Base-by-base conservation (phyloP, 2,113 vertebrate genomes). In the Coturnix japonica region DNA sequence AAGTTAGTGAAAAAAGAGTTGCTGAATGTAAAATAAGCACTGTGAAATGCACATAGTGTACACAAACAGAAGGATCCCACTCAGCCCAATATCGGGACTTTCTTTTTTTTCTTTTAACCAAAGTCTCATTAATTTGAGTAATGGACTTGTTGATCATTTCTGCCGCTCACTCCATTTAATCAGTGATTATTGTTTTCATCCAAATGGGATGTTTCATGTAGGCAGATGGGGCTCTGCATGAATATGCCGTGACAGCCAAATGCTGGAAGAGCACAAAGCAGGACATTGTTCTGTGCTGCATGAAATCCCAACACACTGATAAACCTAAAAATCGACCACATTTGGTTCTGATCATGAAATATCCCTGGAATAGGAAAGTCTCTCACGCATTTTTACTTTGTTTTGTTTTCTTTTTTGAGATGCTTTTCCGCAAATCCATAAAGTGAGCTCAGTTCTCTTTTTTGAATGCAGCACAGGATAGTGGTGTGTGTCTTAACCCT, bases 131-230 rank as follows among this genome's bases (percentile, higher is more conserved):
- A 92, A 93, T 95, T 84, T 89, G 81, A 89, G 69, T 93, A 91
- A 95, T 93, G 81, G 86, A 90, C 78, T 94, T 81, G 60, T 73
- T 93, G 90, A 89, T 94, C 3, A n/a, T 93, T 94, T 95, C 67
- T 90, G 78, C 54, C 57, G 72, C 79, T 95, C 64, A 74, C 59
- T 95, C 49, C 49, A 82, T 93, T 95, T 96, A 91, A 96, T 96
- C 93, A 94, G 92, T 93, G 89, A 95, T 96, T 95, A 96, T 95
- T 96, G 93, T 96, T 95, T 95, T 95, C 86, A 82, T 93, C 81
- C 66, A 91, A 95, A 95, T 91, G 86, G 79, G 92, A 82, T 85
- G 90, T 89, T 49, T 89, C 25, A 0, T 90, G 70, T 65, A 74
- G 90, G 87, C 92, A 95, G 91, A 95, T 77, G 79, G 85, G 78